Conservation (phyloP, 2,888 invertebrate species). For the Chironomus riparius region DNA sequence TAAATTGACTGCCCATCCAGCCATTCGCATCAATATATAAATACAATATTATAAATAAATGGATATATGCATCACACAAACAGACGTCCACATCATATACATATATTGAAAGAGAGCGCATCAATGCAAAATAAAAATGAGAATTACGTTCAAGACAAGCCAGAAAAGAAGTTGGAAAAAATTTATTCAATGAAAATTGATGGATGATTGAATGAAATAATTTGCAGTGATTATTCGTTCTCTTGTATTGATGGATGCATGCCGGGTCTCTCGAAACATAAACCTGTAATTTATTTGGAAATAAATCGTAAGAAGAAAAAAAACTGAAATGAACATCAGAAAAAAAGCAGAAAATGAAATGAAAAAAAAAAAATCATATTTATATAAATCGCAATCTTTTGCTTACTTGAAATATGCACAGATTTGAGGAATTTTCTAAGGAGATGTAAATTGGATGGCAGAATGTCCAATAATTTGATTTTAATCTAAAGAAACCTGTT, state of each 20-base stretch:
- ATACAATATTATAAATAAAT: no score
- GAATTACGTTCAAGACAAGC: background rate
- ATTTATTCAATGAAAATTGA: conserved; percentile 11
- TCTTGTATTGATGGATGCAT: background rate
- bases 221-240: conserved; percentile 10
- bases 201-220: conserved; percentile 21
- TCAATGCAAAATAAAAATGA: background rate
- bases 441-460: no score
- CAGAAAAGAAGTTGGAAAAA: background rate
- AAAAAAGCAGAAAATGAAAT: no score
- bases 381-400: background rate
- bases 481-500: no score
- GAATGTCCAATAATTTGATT: no score
- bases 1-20: background rate
- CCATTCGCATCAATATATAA: background rate
- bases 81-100: background rate
- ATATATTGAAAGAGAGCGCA: background rate
- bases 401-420: background rate
- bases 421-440: no score
- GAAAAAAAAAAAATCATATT: background rate
- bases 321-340: background rate
- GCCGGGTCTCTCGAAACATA: background rate
- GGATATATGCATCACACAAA: background rate
- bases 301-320: background rate
- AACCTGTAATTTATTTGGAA: conserved; percentile 5